phyloP scores from a whole-genome alignment of 1,140 invertebrate genomes.

The Macrobrachium rosenbergii region DNA sequence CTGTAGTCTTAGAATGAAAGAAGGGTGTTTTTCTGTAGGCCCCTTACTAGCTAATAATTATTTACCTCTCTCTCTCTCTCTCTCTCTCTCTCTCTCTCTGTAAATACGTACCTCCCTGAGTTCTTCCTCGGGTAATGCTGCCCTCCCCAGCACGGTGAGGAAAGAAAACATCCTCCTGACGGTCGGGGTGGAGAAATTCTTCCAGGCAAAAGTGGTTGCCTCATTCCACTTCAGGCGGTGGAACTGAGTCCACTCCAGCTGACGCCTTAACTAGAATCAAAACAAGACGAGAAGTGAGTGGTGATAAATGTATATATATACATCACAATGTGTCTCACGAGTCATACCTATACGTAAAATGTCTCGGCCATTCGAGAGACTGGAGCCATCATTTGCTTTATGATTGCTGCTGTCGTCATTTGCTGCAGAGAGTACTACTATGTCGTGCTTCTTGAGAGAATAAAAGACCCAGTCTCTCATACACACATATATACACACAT shows the following conservation, averaged over 20 bases:
- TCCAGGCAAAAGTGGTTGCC: constrained; percentile 79
- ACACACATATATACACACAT: too few species aligned
- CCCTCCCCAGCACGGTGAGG: constrained; percentile 59
- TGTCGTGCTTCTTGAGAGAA: too few species aligned
- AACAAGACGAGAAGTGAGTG: neutral
- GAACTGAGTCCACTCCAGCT: constrained; percentile 83
- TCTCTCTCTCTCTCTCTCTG: neutral
- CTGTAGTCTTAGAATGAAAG: too few species aligned
- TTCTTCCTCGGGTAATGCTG: constrained; percentile 52
- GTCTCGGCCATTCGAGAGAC: too few species aligned
- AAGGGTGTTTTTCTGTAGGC: too few species aligned
- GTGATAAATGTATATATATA: neutral
- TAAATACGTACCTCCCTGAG: constrained; percentile 42
- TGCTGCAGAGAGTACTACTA: too few species aligned
- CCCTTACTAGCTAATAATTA: neutral
- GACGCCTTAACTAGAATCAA: constrained; percentile 75
- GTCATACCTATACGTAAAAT: too few species aligned
- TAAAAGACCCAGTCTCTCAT: too few species aligned
- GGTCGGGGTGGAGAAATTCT: constrained; percentile 66
- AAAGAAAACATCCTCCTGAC: constrained; percentile 62
- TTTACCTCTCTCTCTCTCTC: neutral
- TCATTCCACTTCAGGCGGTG: constrained; percentile 82
- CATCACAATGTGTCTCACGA: too few species aligned
- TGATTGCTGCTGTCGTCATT: too few species aligned
- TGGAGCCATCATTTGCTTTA: too few species aligned